Percentiles rank a stretch among this genome's conserved stretches.
Conservation (phyloP, 2,797 vertebrate species). For the Lepus townsendii region DNA sequence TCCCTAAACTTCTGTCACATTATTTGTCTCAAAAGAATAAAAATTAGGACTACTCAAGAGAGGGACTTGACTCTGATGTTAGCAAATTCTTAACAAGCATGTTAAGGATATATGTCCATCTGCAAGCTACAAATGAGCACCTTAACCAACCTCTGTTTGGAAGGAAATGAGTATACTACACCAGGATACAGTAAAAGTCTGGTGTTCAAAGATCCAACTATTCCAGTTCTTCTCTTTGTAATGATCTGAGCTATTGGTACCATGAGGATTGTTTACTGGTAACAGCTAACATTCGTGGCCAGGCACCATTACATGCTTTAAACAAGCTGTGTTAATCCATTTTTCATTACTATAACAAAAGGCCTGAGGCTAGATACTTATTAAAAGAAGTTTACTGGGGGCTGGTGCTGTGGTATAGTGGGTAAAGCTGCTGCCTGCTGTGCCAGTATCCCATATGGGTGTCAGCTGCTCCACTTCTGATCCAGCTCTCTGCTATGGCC, state of each 20-base stretch:
- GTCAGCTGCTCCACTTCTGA: too few relatives aligned
- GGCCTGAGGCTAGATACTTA: too few relatives aligned
- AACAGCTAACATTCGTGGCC: background rate
- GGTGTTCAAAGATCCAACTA: background rate
- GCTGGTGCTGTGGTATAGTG: too few relatives aligned
- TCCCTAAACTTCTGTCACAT: constrained; percentile 27
- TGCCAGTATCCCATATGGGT: too few relatives aligned
- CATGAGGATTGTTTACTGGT: background rate
- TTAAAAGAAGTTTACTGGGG: too few relatives aligned
- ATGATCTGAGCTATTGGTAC: background rate
- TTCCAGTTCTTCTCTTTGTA: background rate
- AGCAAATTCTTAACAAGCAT: constrained; percentile 11
- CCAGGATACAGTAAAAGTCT: background rate
- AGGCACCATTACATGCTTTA: constrained; percentile 10
- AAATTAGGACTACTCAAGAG: background rate
- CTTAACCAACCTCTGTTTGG: background rate
- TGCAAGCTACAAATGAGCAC: background rate
- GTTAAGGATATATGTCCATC: too few relatives aligned
- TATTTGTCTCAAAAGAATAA: background rate
- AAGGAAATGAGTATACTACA: background rate
- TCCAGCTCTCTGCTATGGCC: too few relatives aligned
- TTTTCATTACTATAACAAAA: too few relatives aligned
- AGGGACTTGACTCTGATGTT: background rate
- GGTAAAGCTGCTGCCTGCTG: too few relatives aligned
- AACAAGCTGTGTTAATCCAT: background rate